Conservation (phyloP, 1,140 invertebrate genomes). For the Diachasmimorpha longicaudata region DNA sequence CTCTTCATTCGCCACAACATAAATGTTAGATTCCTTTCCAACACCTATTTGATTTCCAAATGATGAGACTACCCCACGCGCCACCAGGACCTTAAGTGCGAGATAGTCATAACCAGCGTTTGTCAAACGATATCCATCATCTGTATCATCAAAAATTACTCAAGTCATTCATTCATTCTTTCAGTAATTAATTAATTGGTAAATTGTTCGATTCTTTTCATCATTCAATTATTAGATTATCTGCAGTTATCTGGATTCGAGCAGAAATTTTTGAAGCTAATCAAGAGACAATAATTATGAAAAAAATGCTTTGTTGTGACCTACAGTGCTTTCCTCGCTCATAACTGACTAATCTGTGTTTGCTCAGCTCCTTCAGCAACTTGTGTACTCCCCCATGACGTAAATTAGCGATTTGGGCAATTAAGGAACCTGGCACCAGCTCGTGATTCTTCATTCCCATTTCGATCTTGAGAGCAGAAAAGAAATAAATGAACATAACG, state of each 20-base stretch:
- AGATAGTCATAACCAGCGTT: slow-evolving; percentile 98
- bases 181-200: too few relatives aligned
- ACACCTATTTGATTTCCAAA: slow-evolving; percentile 99
- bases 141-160: slow-evolving; percentile 61
- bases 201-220: too few relatives aligned
- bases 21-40: slow-evolving; percentile 97
- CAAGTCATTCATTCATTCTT: neutral
- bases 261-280: too few relatives aligned
- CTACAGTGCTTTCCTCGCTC: slow-evolving; percentile 93
- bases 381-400: slow-evolving; percentile 94
- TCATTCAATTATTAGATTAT: too few relatives aligned
- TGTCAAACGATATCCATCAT: slow-evolving; percentile 96
- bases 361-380: slow-evolving; percentile 86
- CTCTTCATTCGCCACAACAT: slow-evolving; percentile 82
- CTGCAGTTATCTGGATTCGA: too few relatives aligned
- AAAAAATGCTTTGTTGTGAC: slow-evolving; percentile 48
- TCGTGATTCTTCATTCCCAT: slow-evolving; percentile 99
- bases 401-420: slow-evolving; percentile 93
- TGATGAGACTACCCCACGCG: slow-evolving; percentile 78
- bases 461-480: slow-evolving; percentile 73
- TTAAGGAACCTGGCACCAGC: slow-evolving; percentile 86
- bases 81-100: slow-evolving; percentile 86
- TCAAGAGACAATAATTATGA: too few relatives aligned
- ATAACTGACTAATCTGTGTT: slow-evolving; percentile 87
- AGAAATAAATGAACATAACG: slow-evolving; percentile 34